These are phyloP conservation scores for Halcyon leucocephala DNA, from an alignment of 2,797 vertebrate genomes.

Conservation along the genomic window DNA sequence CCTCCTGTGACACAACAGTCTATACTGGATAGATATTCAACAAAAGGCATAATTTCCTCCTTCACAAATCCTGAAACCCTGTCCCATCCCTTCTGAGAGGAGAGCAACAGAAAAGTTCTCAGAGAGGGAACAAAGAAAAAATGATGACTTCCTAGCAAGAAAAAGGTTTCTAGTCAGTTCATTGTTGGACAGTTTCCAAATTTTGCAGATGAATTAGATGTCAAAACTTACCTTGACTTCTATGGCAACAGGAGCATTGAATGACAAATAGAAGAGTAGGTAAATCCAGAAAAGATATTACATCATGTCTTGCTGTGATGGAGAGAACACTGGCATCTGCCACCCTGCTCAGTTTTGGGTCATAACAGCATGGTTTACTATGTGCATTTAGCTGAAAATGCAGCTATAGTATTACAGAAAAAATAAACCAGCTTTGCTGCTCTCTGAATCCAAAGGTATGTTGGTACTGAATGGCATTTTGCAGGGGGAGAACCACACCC, in stretches of 20 bases:
- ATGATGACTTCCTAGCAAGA: neutral
- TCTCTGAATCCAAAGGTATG: neutral
- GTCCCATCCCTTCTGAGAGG: neutral
- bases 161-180: neutral
- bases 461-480: neutral
- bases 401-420: neutral
- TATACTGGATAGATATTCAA: neutral
- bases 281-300: neutral
- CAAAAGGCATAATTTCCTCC: neutral
- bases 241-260: neutral
- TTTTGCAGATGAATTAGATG: neutral
- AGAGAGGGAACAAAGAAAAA: neutral
- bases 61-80: neutral
- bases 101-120: neutral
- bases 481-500: accelerated
- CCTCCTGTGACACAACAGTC: neutral
- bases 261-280: slow-evolving; percentile 1
- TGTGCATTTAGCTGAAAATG: neutral
- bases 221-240: neutral
- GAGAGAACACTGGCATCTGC: neutral
- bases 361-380: neutral
- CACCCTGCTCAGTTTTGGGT: neutral
- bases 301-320: neutral
- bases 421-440: neutral
- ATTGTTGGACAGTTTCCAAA: neutral